Evolutionary conservation across 2,797 vertebrate species (phyloP).

Genomic region (Myripristis jacobus): DNA sequence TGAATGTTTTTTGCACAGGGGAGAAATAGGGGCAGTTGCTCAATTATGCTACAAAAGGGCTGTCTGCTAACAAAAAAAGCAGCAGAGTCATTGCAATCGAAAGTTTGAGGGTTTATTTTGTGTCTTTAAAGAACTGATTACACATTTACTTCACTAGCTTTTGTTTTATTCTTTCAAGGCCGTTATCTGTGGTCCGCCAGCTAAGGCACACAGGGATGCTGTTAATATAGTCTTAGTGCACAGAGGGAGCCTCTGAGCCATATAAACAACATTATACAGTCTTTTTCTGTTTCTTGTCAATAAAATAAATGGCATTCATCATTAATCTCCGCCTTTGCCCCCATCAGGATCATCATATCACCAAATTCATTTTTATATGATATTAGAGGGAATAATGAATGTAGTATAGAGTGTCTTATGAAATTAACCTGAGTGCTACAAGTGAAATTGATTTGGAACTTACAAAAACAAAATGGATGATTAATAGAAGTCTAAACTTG

Average conservation of each 20-base stretch:
- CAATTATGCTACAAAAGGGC: conserved; percentile 10
- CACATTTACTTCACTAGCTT: conserved; percentile 15
- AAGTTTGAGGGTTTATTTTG: conserved; percentile 6
- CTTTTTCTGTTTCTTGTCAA: too few relatives aligned
- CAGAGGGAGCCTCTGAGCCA: background rate
- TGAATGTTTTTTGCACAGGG: conserved; percentile 18
- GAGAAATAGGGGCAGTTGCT: background rate
- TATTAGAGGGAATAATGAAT: too few relatives aligned
- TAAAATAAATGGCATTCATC: too few relatives aligned
- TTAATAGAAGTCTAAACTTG: background rate
- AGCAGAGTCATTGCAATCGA: background rate
- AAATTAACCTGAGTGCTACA: background rate
- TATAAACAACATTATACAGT: background rate
- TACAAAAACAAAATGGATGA: background rate
- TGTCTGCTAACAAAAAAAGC: background rate
- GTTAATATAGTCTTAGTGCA: too few relatives aligned
- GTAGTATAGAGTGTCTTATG: too few relatives aligned
- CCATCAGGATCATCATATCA: too few relatives aligned
- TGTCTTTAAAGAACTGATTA: conserved; percentile 16
- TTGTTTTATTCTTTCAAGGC: background rate
- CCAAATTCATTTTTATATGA: too few relatives aligned
- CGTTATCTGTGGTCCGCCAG: background rate
- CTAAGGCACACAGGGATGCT: background rate
- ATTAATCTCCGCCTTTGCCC: too few relatives aligned
- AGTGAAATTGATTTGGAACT: background rate